A percentile compares a stretch with the other conserved stretches of the same genome.
Conservation (phyloP, 2,888 invertebrate genomes). For the Baccha elongata region DNA sequence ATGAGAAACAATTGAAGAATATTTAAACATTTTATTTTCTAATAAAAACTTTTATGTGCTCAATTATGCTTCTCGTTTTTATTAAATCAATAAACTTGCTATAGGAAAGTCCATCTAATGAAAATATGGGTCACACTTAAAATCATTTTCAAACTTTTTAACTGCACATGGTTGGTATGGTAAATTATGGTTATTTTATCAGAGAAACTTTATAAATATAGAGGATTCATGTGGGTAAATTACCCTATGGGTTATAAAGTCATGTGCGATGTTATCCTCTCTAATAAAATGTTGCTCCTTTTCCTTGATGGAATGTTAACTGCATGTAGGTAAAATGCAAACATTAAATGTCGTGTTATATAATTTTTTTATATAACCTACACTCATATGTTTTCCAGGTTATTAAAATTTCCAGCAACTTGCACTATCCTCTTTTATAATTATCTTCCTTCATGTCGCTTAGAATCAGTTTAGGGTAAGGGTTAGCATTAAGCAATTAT, state of each 20-base stretch:
- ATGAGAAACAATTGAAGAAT: too few species aligned
- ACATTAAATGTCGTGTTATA: not conserved
- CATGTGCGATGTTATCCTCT: not conserved
- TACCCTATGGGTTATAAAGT: not conserved
- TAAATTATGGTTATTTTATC: not conserved
- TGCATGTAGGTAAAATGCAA: not conserved
- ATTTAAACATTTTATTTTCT: too few species aligned
- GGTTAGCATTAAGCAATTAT: slow-evolving; percentile 1
- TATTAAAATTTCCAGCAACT: slow-evolving; percentile 7
- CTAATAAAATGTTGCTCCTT: not conserved
- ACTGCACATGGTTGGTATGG: not conserved
- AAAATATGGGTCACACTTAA: not conserved
- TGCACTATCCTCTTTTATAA: slow-evolving; percentile 3
- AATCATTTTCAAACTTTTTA: not conserved
- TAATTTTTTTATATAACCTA: not conserved
- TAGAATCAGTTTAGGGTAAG: slow-evolving; percentile 5
- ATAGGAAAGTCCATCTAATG: not conserved
- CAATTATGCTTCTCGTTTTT: too few species aligned
- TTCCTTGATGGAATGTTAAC: not conserved
- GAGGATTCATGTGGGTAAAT: not conserved
- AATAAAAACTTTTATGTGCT: too few species aligned
- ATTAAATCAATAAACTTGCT: not conserved
- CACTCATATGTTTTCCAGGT: slow-evolving; percentile 7
- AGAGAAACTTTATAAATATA: not conserved
- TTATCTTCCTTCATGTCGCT: slow-evolving; percentile 11